Evolutionary conservation across 2,113 vertebrate species (phyloP), one percentile per base, ranked within the genome.

Genomic region (Tursiops truncatus): DNA sequence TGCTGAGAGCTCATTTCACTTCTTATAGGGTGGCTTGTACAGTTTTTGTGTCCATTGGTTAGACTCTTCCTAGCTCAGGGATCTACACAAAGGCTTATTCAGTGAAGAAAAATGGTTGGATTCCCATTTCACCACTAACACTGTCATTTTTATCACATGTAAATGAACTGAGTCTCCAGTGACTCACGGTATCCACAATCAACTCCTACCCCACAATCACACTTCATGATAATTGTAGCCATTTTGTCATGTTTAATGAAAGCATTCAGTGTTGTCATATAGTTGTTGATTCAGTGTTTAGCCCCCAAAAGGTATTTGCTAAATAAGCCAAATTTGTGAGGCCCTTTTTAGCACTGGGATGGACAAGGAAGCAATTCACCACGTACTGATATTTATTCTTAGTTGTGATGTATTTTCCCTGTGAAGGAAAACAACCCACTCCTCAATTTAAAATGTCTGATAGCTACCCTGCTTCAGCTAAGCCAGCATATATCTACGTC

Each of bases 101-200:
- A 96, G 28, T 50, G 73, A 91, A 97, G 86, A 89, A 93, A 85
- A 50, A 83, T 62, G 58, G 89, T 73, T 68, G 82, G 58, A 56
- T 97, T 91, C 76, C 67, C 63, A 88, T 82, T 96, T 33, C 33
- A 86, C 85, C 38, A 73, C 13, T 3, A 53, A 92, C 18, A 68
- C 56, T 83, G 41, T 88, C 44, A 89, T 86, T 91, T 96, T 86
- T 87, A 96, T 95, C 82, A 77, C 80, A 87, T 91, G 91, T 91
- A 97, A 97, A 92, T 95, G 96, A 96, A 93, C 41, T 6, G n/a
- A 96, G 36, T 83, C 82, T 81, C 56, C 21, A 93, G 77, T 96
- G 96, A 97, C 95, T 96, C 97, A 96, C 0, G n/a, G 36, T 41
- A 50, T 56, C 71, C 95, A 97, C 71, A 94, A 88, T 85, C 91